Percentiles rank a stretch among this genome's conserved stretches.
These are phyloP conservation scores for Girardia tigrina DNA, from an alignment of 2,888 invertebrate genomes.

Conservation along the genomic window DNA sequence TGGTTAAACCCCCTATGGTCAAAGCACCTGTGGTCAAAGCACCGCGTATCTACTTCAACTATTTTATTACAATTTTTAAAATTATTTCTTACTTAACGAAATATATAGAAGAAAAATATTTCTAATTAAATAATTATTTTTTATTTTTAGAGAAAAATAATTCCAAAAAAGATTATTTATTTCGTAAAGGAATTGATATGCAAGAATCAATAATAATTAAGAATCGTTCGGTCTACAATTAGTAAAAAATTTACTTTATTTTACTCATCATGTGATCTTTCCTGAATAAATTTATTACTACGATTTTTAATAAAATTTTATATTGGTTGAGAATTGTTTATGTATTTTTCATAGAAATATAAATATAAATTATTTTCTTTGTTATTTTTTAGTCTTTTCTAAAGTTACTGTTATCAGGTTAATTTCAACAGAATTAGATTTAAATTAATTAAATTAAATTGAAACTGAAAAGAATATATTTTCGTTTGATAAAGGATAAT, in stretches of 20 bases:
- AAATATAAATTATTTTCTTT: no score
- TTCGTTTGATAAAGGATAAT: no score
- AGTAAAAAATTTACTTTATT: neutral
- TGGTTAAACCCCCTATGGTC: no score
- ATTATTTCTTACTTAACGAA: neutral
- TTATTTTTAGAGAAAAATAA: neutral
- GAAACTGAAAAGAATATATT: no score
- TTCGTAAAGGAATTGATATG: slow-evolving; percentile 20
- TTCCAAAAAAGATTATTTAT: slow-evolving; percentile 3
- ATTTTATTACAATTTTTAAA: neutral
- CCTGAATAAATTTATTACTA: neutral
- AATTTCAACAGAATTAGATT: no score
- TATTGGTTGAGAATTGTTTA: slow-evolving; percentile 3
- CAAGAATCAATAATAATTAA: slow-evolving; percentile 16
- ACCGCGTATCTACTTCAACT: no score
- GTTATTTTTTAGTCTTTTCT: no score
- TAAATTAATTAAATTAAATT: no score
- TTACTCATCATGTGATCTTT: slow-evolving; percentile 20
- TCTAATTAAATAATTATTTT: neutral
- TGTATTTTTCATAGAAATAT: slow-evolving; percentile 6
- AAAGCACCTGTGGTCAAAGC: no score
- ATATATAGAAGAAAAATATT: neutral
- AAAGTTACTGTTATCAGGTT: no score
- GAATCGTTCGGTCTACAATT: slow-evolving; percentile 7
- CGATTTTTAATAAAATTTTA: neutral